These are phyloP conservation scores for Patella caerulea DNA, from an alignment of 2,888 invertebrate species.

Conservation along the genomic window DNA sequence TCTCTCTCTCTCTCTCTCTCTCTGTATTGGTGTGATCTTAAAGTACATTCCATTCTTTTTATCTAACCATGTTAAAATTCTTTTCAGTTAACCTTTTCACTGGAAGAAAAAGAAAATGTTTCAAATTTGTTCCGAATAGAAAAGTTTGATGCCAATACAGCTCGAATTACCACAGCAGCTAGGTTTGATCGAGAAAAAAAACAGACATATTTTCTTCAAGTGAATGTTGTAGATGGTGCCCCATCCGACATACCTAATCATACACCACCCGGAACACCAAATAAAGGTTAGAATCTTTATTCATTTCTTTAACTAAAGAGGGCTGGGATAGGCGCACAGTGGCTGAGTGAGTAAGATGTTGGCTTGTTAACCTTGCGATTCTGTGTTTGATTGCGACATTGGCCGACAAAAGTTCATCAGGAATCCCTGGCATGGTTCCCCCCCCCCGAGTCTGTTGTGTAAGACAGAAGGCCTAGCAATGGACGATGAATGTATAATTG, in stretches of 20 bases:
- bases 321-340: no score
- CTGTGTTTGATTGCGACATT: no score
- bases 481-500: no score
- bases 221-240: slow-evolving; percentile 95
- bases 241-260: slow-evolving; percentile 95
- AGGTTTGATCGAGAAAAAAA: slow-evolving; percentile 42
- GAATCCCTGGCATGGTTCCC: no score
- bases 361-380: no score
- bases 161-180: slow-evolving; percentile 31
- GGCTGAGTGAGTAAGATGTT: no score
- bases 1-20: not conserved
- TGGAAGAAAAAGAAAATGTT: slow-evolving; percentile 3
- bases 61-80: not conserved
- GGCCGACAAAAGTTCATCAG: no score
- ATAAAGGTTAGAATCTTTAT: slow-evolving; percentile 80
- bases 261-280: slow-evolving; percentile 88
- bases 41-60: not conserved
- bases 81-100: slow-evolving; percentile 8
- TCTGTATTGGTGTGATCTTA: no score
- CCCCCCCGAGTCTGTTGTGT: no score
- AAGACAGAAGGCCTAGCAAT: no score
- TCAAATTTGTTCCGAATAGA: slow-evolving; percentile 9
- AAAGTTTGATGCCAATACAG: slow-evolving; percentile 35
- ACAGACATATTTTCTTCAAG: slow-evolving; percentile 88
- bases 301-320: no score